These are phyloP conservation scores for Psophia crepitans DNA, from an alignment of 2,113 vertebrate genomes.

Conservation along the genomic window DNA sequence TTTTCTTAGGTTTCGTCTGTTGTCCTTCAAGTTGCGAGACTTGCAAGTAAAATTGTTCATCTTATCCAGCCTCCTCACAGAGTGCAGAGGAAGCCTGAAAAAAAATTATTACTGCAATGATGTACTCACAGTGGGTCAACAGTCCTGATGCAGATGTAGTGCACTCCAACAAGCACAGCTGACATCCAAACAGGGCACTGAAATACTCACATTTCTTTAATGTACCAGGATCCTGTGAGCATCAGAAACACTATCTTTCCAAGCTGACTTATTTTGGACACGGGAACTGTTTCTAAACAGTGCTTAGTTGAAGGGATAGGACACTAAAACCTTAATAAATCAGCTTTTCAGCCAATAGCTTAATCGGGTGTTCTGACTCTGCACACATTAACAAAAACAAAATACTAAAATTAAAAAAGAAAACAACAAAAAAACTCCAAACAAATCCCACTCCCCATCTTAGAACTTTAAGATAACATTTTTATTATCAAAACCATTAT, in stretches of 20 bases:
- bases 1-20: not conserved
- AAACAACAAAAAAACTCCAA: not conserved
- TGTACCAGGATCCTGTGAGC: not conserved
- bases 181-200: not conserved
- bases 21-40: not conserved
- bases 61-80: not conserved
- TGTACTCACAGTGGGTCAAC: not conserved
- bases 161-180: not conserved
- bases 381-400: not conserved
- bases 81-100: not conserved
- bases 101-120: not conserved
- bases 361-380: not conserved
- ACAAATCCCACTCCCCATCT: not conserved
- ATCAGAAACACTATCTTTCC: not conserved
- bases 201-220: slow-evolving; percentile 8
- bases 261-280: not conserved
- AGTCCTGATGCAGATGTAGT: not conserved
- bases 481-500: not conserved
- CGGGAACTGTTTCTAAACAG: not conserved
- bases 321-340: not conserved
- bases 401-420: not conserved
- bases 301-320: not conserved
- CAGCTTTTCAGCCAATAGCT: not conserved
- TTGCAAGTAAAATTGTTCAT: not conserved
- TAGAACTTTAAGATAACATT: not conserved